These are phyloP conservation scores for Helicolenus hilgendorfi DNA, from an alignment of 2,797 vertebrate species.

Conservation along the genomic window DNA sequence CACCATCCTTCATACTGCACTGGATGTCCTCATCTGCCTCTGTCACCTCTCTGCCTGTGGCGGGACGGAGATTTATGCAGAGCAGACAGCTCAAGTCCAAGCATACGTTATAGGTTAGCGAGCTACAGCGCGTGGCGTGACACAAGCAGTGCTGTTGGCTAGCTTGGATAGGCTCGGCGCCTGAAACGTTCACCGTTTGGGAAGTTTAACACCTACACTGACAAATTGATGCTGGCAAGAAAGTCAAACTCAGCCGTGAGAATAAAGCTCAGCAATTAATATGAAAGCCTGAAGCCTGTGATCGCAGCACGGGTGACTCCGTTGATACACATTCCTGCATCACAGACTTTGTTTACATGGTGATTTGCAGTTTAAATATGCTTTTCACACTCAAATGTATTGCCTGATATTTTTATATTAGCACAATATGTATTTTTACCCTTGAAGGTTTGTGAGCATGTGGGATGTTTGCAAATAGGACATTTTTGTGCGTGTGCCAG, in stretches of 20 bases:
- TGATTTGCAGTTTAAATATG: constrained; percentile 51
- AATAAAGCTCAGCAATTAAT: constrained; percentile 56
- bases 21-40: constrained; percentile 85
- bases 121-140: constrained; percentile 8
- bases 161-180: constrained; percentile 3
- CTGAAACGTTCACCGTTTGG: constrained; percentile 12
- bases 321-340: background rate
- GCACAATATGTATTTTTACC: constrained; percentile 21
- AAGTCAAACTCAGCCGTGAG: constrained; percentile 25
- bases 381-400: constrained; percentile 21
- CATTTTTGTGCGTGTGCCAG: background rate
- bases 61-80: constrained; percentile 65
- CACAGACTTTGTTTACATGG: constrained; percentile 49
- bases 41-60: constrained; percentile 75
- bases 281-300: constrained; percentile 40
- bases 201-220: constrained; percentile 53
- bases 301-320: constrained; percentile 8
- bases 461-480: constrained; percentile 23
- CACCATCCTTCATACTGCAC: constrained; percentile 84
- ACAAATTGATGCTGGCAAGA: constrained; percentile 59
- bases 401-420: constrained; percentile 8
- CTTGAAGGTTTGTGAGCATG: background rate
- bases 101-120: constrained; percentile 67
- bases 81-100: constrained; percentile 62
- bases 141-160: constrained; percentile 33